Conservation (phyloP, 2,797 vertebrate species). For the Neostethus bicornis region DNA sequence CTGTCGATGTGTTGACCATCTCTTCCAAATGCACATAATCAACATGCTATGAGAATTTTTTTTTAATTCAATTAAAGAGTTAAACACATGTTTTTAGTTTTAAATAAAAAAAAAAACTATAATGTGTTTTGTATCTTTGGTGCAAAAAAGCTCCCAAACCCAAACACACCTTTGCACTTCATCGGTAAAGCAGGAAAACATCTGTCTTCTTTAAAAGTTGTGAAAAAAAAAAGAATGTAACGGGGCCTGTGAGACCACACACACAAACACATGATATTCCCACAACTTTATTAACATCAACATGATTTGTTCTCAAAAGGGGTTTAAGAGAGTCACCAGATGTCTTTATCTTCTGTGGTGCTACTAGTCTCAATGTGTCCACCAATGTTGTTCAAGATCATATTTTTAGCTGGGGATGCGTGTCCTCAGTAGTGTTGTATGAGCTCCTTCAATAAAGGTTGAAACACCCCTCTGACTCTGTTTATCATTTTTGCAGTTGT, state of each 20-base stretch:
- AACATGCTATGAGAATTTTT: slow-evolving; percentile 2
- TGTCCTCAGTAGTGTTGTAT: slow-evolving; percentile 54
- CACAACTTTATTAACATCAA: slow-evolving; percentile 11
- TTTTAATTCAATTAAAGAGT: slow-evolving; percentile 47
- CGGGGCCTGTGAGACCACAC: slow-evolving; percentile 10
- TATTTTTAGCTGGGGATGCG: slow-evolving; percentile 52
- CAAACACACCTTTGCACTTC: slow-evolving; percentile 12
- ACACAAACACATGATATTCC: slow-evolving; percentile 14
- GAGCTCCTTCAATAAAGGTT: slow-evolving; percentile 82
- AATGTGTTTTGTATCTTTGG: slow-evolving; percentile 43
- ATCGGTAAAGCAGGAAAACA: slow-evolving; percentile 52
- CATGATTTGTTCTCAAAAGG: slow-evolving; percentile 24
- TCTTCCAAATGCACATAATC: slow-evolving; percentile 13
- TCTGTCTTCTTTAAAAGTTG: slow-evolving; percentile 40
- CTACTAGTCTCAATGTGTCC: slow-evolving; percentile 71
- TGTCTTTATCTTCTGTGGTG: slow-evolving; percentile 71
- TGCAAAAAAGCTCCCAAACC: slow-evolving; percentile 9
- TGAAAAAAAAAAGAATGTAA: slow-evolving; percentile 38
- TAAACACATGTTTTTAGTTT: slow-evolving; percentile 35
- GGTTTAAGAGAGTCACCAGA: slow-evolving; percentile 29
- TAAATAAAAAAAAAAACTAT: slow-evolving; percentile 39
- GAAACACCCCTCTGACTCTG: slow-evolving; percentile 62
- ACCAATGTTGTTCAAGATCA: slow-evolving; percentile 58
- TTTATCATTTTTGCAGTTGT: slow-evolving; percentile 29
- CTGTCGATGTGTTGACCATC: slow-evolving; percentile 13